Percentiles rank a stretch among this genome's conserved stretches.
These are phyloP conservation scores for Montipora cactus DNA, from an alignment of 64 coral and sea anemone genomes.

Conservation along the genomic window DNA sequence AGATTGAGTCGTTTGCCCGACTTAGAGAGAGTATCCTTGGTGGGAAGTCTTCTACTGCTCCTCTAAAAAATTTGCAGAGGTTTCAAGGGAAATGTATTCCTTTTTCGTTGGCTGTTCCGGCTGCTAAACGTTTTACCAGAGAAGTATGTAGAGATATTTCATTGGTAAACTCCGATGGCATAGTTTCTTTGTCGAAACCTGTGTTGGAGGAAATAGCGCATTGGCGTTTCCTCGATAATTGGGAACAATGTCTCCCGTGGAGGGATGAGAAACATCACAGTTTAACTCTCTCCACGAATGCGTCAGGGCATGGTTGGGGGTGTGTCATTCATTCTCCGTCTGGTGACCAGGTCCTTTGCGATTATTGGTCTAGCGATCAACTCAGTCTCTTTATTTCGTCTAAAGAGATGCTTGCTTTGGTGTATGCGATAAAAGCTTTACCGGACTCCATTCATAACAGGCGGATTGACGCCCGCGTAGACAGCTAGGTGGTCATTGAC, in stretches of 20 bases:
- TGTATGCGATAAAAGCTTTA: too few species aligned
- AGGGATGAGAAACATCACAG: constrained; percentile 6
- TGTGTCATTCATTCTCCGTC: neutral
- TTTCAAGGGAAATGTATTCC: neutral
- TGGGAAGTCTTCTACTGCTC: too few species aligned
- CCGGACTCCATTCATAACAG: too few species aligned
- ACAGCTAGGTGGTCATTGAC: neutral
- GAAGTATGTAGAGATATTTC: constrained; percentile 15
- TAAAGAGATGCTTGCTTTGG: too few species aligned
- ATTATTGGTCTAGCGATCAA: neutral
- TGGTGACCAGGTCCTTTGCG: neutral
- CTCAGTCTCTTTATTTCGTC: neutral
- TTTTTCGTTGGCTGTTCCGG: constrained; percentile 3
- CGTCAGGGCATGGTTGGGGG: too few species aligned
- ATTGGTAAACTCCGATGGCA: neutral
- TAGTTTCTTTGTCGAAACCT: neutral
- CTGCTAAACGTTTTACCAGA: constrained; percentile 29
- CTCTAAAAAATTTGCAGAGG: too few species aligned
- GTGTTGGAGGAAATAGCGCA: constrained; percentile 21
- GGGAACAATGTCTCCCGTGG: constrained; percentile 28
- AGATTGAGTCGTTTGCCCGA: too few species aligned
- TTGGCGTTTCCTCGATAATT: constrained; percentile 55
- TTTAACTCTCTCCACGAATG: too few species aligned
- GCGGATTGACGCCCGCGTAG: too few species aligned
- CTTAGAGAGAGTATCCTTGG: too few species aligned